Conservation (phyloP, 2,888 invertebrate genomes). For the Chloroclystis v-ata region DNA sequence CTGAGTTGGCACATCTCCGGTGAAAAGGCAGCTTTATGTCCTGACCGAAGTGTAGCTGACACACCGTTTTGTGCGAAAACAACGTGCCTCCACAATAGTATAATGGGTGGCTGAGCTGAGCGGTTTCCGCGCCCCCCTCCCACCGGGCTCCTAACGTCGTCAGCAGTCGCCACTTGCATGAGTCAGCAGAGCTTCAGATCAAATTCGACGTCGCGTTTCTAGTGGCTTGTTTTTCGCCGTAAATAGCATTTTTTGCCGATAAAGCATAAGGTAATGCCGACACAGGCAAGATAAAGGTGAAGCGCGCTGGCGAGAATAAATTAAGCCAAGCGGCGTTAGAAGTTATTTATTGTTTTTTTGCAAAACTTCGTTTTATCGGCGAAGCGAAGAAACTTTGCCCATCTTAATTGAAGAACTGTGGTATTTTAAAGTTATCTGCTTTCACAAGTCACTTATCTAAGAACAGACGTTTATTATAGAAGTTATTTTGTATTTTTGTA, state of each 20-base stretch:
- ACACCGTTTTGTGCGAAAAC: conserved; percentile 67
- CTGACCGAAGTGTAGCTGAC: conserved; percentile 52
- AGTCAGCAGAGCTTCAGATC: conserved; percentile 68
- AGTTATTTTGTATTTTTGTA: no score
- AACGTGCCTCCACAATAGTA: conserved; percentile 68
- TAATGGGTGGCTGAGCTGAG: conserved; percentile 68
- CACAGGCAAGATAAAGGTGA: conserved; percentile 55
- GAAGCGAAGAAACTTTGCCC: conserved; percentile 30
- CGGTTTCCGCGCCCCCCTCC: conserved; percentile 47
- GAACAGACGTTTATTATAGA: not conserved
- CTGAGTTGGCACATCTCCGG: not conserved
- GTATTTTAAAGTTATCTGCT: conserved; percentile 1
- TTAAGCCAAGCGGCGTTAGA: conserved; percentile 34
- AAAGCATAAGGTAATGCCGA: conserved; percentile 57
- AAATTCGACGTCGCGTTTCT: conserved; percentile 65
- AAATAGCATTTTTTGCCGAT: conserved; percentile 56
- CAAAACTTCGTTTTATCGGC: conserved; percentile 41
- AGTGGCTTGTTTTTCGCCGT: conserved; percentile 64
- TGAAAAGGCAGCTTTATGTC: conserved; percentile 25
- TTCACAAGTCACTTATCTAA: not conserved
- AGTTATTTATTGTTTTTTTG: conserved; percentile 42
- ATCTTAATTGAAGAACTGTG: conserved; percentile 30
- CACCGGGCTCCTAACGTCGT: conserved; percentile 28
- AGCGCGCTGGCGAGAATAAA: conserved; percentile 38
- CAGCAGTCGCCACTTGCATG: conserved; percentile 57